Percentiles rank a stretch among this genome's conserved stretches.
These are phyloP conservation scores for Tetramorium parvispinum DNA, from an alignment of 1,140 invertebrate genomes.

Conservation along the genomic window DNA sequence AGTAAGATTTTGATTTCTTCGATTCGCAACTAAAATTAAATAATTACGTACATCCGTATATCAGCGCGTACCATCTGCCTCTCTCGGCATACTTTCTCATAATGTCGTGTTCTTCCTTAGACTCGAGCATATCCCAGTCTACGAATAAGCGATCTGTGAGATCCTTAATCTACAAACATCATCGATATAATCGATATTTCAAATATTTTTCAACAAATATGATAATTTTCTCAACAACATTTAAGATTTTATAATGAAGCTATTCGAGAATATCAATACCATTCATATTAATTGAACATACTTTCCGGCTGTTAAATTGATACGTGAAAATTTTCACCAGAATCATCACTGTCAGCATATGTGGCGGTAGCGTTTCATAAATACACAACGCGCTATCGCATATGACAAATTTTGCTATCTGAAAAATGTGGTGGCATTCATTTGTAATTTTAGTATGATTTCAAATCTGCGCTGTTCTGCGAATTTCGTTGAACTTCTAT, in stretches of 20 bases:
- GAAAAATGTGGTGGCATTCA: not conserved
- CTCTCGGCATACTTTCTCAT: constrained; percentile 25
- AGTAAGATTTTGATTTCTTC: not conserved
- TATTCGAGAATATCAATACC: not conserved
- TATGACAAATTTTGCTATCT: not conserved
- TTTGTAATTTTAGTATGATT: not conserved
- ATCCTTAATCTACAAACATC: constrained; percentile 29
- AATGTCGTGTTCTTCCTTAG: constrained; percentile 19
- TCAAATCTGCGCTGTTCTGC: too few species aligned
- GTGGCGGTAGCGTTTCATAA: not conserved
- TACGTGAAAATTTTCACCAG: constrained; percentile 10
- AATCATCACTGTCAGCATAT: not conserved
- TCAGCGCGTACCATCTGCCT: not conserved
- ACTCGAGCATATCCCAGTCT: constrained; percentile 14
- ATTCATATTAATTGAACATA: not conserved
- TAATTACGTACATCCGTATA: constrained; percentile 4
- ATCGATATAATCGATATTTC: not conserved
- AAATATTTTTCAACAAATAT: too few species aligned
- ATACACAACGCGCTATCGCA: not conserved
- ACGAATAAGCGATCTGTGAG: constrained; percentile 21
- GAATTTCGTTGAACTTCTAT: not conserved
- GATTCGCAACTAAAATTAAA: not conserved
- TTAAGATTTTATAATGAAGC: not conserved
- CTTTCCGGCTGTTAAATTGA: not conserved
- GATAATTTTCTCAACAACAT: not conserved